Base-by-base conservation (phyloP, 2,797 vertebrate genomes). In the Girardinus metallicus region DNA sequence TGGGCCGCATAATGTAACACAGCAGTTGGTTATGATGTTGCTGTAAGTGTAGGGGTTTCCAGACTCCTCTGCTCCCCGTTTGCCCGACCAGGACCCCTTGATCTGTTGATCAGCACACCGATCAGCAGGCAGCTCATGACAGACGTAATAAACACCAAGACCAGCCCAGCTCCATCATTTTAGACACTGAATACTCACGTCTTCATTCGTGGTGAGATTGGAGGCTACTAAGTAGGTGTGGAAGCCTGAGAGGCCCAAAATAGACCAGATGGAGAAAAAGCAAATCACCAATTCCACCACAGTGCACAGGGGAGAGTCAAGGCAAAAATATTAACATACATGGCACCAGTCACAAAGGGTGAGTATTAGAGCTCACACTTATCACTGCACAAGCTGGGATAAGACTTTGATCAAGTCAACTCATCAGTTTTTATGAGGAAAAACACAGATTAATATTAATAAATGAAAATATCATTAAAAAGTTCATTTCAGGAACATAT, bases 221-320 rank as follows among this genome's bases (percentile, higher is more conserved):
- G 98, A 99, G 93, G 98, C 98, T 23, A 99, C 96, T 80, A 99
- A 96, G 9, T 99, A 99, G n/a, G 98, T 99, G 94, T 99, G 98
- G 95, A 99, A 99, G 94, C 98, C 98, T 94, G 98, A 99, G 94
- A 99, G 98, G 94, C 98, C 98, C 94, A 99, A 89, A 94, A 99
- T 97, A 83, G 97, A 98, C 98, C 98, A 99, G 89, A 99, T 97
- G 88, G 98, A 98, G 95, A 99, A 99, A 93, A 99, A 99, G 91
- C 98, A 99, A 85, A 99, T 96, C 83, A 98, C 97, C 95, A 99
- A 85, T 93, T 99, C 98, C 92, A 98, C 96, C 85, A 99, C 95
- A 76, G 97, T 99, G 91, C 75, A 88, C 55, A 36, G 79, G 5
- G 0, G 15, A 70, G 10, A 84, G 96, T 98, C 93, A 99, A 98